Conservation (phyloP, 2,888 invertebrate species). For the Drosophila pegasa region DNA sequence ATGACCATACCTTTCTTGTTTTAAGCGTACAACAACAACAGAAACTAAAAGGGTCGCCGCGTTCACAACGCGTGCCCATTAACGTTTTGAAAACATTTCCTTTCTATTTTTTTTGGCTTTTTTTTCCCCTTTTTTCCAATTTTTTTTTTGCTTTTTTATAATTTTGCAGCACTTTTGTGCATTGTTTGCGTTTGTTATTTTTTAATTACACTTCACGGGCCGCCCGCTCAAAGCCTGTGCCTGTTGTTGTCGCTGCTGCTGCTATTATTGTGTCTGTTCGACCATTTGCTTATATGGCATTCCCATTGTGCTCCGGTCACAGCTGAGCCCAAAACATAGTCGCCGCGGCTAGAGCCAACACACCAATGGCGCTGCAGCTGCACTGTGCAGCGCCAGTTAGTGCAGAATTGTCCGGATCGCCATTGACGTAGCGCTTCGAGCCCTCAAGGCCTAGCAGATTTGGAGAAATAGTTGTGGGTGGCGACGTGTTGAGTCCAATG, state of each 20-base stretch:
- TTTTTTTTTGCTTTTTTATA: constrained; percentile 44
- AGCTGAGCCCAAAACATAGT: constrained; percentile 68
- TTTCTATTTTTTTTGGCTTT: constrained; percentile 23
- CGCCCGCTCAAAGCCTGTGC: constrained; percentile 14
- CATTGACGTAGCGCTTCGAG: constrained; percentile 82
- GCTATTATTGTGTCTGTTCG: constrained; percentile 29
- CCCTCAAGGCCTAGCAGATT: constrained; percentile 84
- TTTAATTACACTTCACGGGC: constrained; percentile 71
- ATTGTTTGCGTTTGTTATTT: constrained; percentile 63
- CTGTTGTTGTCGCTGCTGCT: constrained; percentile 18
- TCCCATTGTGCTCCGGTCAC: constrained; percentile 70
- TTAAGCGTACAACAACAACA: constrained; percentile 49
- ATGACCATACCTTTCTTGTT: constrained; percentile 34
- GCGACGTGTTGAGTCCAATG: constrained; percentile 81
- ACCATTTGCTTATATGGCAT: constrained; percentile 45
- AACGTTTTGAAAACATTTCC: constrained; percentile 48
- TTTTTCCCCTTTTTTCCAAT: constrained; percentile 22
- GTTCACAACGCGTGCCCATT: constrained; percentile 37
- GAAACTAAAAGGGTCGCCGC: constrained; percentile 44
- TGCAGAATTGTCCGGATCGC: constrained; percentile 85
- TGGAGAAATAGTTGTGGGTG: constrained; percentile 84
- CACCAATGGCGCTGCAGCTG: constrained; percentile 59
- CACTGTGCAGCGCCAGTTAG: constrained; percentile 82
- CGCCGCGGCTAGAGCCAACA: constrained; percentile 57
- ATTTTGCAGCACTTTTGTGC: constrained; percentile 50